Base-by-base conservation (phyloP, 2,113 vertebrate species). In the Colius striatus region DNA sequence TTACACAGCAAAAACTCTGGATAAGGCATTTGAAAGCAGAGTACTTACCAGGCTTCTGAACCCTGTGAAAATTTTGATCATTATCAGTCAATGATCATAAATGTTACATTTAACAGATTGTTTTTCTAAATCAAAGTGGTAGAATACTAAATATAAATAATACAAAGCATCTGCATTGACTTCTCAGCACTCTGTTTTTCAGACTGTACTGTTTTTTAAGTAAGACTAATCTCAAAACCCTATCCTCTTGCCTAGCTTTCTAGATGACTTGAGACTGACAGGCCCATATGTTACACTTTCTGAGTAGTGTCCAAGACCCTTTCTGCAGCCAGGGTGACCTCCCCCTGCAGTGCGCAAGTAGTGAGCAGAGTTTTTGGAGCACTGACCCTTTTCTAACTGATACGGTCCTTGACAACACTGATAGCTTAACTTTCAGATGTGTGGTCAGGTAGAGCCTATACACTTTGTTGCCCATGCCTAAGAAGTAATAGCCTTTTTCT, bases 191-290 rank as follows among this genome's bases (percentile, higher is more conserved):
- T 5, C 1, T 0, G 0, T 50, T 61, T 67, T 8, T 3, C 7
- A 51, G 5, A 13, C 14, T 74, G 16, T 6, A 2, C 1, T 65
- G 4, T 60, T 66, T 61, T 13, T 84, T 45, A 43, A 62, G 21
- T 4, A 74, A 8, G 16, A n/a, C 26, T 30, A 47, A 2, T 6
- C 6, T 11, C 14, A 22, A 17, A 20, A 18, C 10, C 29, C 9
- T 47, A 4, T 1, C 0, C 2, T 7, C 10, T 45, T 0, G 0
- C 7, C 4, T 2, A 21, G 16, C 5, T 65, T 78, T 41, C 34
- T 41, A 26, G 11, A 5, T 63, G 22, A 9, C 9, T 68, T 9
- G 25, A 18, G 18, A 30, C 18, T 57, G 5, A 8, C 16, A 20
- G 10, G 9, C 36, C 19, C 7, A 3, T 18, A 21, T 3, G 2